A percentile compares a stretch with the other conserved stretches of the same genome.
Evolutionary conservation across 64 coral and sea anemone genomes (phyloP).

Genomic region (Cladopsammia gracilis): DNA sequence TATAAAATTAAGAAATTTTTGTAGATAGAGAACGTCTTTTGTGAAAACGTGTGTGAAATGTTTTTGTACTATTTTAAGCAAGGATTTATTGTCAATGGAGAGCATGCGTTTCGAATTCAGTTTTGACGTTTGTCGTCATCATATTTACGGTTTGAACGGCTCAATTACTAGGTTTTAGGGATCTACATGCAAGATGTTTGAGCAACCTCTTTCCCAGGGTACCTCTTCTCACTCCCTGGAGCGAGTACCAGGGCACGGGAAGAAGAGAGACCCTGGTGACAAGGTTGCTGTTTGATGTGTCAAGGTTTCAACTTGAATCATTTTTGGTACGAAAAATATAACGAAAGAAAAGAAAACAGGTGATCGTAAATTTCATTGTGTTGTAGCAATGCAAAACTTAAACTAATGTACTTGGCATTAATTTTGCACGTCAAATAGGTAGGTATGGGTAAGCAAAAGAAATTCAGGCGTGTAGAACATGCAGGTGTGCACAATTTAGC

Average conservation of each 20-base stretch:
- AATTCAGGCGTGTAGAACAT: no score
- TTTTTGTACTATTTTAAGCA: constrained; percentile 46
- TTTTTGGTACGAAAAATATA: neutral
- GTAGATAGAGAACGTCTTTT: neutral
- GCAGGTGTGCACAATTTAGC: no score
- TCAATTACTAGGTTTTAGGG: neutral
- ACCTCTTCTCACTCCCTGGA: no score
- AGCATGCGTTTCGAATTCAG: neutral
- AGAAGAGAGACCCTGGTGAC: no score
- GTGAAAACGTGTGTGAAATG: neutral
- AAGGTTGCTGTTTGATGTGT: neutral
- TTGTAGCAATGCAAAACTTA: neutral
- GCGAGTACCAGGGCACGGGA: neutral
- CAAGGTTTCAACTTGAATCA: neutral
- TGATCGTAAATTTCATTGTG: neutral
- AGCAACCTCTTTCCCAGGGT: no score
- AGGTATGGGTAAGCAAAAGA: no score
- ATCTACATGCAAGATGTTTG: neutral
- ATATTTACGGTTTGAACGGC: neutral
- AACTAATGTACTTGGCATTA: no score
- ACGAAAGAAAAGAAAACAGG: no score
- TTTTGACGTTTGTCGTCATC: neutral
- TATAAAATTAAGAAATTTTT: constrained; percentile 1
- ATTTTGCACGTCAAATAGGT: no score
- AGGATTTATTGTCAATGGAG: neutral